Conservation (phyloP, 2,888 invertebrate species). For the Electrophaes corylata region DNA sequence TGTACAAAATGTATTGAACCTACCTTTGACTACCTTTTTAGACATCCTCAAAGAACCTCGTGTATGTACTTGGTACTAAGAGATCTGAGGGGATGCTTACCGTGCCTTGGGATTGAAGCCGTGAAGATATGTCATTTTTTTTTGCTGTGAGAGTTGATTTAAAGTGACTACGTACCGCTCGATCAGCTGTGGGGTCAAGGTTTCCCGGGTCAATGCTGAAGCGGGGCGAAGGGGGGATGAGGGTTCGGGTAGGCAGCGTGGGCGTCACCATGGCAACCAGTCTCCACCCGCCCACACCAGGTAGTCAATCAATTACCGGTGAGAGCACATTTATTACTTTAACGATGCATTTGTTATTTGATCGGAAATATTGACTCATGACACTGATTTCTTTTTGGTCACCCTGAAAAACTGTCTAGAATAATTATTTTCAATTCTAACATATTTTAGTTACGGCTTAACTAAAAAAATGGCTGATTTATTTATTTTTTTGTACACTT, state of each 20-base stretch:
- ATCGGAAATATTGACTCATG: conserved; percentile 6
- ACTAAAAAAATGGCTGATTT: too few relatives aligned
- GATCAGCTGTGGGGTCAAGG: conserved; percentile 80
- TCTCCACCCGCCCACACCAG: conserved; percentile 71
- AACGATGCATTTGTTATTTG: conserved; percentile 33
- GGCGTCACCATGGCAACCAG: conserved; percentile 75
- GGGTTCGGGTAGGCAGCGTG: conserved; percentile 49
- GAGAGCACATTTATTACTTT: conserved; percentile 56
- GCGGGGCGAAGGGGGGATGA: conserved; percentile 32
- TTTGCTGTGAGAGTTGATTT: background rate
- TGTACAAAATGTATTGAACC: too few relatives aligned
- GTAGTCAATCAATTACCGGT: conserved; percentile 78
- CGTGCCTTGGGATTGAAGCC: too few relatives aligned
- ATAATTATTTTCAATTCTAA: too few relatives aligned
- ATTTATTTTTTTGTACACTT: too few relatives aligned
- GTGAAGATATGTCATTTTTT: too few relatives aligned
- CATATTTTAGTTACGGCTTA: too few relatives aligned
- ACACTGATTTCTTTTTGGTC: background rate
- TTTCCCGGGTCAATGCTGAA: conserved; percentile 74
- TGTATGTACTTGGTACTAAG: too few relatives aligned
- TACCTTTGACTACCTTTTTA: too few relatives aligned
- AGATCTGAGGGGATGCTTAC: too few relatives aligned
- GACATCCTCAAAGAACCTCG: too few relatives aligned
- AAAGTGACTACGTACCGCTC: conserved; percentile 26
- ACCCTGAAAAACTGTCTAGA: too few relatives aligned